These are phyloP conservation scores for Tetranychus piercei DNA, from an alignment of 2,888 invertebrate genomes.

Conservation along the genomic window DNA sequence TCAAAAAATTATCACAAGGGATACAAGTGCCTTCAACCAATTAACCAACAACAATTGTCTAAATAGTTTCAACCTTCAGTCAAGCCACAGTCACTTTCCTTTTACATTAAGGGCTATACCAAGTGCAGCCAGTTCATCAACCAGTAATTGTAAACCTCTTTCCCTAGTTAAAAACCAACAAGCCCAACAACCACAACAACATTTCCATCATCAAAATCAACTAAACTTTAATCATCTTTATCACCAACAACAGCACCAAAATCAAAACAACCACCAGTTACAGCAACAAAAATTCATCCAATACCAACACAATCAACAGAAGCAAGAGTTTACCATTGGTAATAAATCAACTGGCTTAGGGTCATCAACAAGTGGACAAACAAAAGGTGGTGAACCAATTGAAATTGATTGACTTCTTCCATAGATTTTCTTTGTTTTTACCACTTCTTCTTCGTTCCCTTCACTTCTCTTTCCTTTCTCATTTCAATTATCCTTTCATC, in stretches of 20 bases:
- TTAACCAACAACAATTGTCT: neutral
- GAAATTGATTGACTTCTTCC: neutral
- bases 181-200: neutral
- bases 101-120: neutral
- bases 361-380: neutral
- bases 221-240: neutral
- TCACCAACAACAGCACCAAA: neutral
- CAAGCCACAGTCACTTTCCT: neutral
- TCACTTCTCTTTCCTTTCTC: constrained; percentile 3
- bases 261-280: neutral
- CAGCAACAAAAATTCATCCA: neutral
- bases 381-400: constrained; percentile 6
- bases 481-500: neutral
- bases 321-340: neutral
- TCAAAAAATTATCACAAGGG: neutral
- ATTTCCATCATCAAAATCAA: neutral
- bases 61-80: neutral
- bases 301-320: neutral
- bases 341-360: neutral
- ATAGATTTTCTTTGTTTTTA: neutral
- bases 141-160: neutral
- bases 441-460: neutral
- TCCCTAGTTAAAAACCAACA: neutral
- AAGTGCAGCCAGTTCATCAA: neutral
- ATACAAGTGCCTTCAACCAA: neutral